Evolutionary conservation across 2,797 vertebrate genomes (phyloP).

Genomic region (Tapirus indicus): DNA sequence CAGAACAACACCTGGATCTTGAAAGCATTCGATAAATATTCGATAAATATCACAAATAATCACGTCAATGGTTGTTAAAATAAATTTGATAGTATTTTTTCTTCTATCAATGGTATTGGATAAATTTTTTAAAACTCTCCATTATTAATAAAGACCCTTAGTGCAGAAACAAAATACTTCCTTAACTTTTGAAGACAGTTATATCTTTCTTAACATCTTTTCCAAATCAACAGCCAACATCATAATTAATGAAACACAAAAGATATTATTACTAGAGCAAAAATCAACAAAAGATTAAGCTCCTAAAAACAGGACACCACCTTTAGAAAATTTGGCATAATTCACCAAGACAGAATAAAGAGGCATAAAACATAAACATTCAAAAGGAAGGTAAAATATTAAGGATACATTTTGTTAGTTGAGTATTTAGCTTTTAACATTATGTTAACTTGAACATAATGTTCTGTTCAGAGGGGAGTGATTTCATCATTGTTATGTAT

Average conservation of each 20-base stretch:
- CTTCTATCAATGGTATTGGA: neutral
- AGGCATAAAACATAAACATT: neutral
- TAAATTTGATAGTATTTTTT: too few species aligned
- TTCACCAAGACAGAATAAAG: neutral
- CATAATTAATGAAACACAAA: too few species aligned
- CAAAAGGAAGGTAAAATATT: neutral
- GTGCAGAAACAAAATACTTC: neutral
- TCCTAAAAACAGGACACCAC: neutral
- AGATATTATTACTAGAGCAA: too few species aligned
- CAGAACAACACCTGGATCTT: too few species aligned
- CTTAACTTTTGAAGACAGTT: neutral
- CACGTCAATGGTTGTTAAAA: too few species aligned
- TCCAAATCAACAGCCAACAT: too few species aligned
- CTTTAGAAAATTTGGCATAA: neutral
- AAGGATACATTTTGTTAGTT: neutral
- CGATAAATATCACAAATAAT: too few species aligned
- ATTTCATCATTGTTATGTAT: neutral
- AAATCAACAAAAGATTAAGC: too few species aligned
- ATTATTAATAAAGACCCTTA: neutral
- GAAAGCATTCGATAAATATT: too few species aligned
- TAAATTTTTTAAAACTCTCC: neutral
- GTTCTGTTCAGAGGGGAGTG: neutral
- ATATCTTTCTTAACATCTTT: too few species aligned
- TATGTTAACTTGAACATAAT: neutral
- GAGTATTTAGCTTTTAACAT: neutral